These are phyloP conservation scores for Trissoscelio sp. DNA, from an alignment of 2,888 invertebrate genomes.

Conservation along the genomic window DNA sequence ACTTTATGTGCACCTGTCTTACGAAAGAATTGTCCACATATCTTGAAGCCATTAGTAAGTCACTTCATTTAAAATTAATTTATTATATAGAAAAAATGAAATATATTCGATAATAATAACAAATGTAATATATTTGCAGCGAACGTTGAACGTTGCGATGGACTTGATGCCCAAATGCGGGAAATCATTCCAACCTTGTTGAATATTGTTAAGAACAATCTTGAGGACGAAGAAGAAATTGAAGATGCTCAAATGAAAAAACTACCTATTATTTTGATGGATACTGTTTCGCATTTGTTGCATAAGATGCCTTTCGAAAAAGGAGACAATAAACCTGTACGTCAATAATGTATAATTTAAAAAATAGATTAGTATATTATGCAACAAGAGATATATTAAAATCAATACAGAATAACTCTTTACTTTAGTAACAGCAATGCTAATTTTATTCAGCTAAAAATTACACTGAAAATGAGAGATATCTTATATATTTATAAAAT, in stretches of 20 bases:
- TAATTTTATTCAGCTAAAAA: too few relatives aligned
- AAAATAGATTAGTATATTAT: neutral
- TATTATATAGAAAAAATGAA: conserved; percentile 5
- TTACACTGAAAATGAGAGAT: too few relatives aligned
- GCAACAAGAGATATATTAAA: too few relatives aligned
- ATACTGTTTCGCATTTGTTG: conserved; percentile 76
- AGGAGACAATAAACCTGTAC: conserved; percentile 67
- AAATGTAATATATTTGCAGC: conserved; percentile 44
- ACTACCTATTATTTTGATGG: conserved; percentile 76
- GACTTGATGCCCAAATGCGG: conserved; percentile 72
- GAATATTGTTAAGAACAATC: conserved; percentile 67
- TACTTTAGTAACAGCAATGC: too few relatives aligned
- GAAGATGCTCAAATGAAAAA: conserved; percentile 72
- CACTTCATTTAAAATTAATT: conserved; percentile 9
- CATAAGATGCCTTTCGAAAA: conserved; percentile 75
- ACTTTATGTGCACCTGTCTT: conserved; percentile 77
- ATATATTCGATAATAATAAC: too few relatives aligned
- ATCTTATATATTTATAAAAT: conserved; percentile 3
- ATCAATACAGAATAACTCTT: too few relatives aligned
- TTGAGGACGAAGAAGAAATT: conserved; percentile 72
- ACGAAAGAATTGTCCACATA: conserved; percentile 83
- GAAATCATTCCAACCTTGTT: conserved; percentile 73
- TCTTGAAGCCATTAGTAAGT: conserved; percentile 83
- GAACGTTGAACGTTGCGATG: conserved; percentile 41
- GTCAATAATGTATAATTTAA: too few relatives aligned